phyloP scores from a whole-genome alignment of 1,140 invertebrate species.

The Ips nitidus region DNA sequence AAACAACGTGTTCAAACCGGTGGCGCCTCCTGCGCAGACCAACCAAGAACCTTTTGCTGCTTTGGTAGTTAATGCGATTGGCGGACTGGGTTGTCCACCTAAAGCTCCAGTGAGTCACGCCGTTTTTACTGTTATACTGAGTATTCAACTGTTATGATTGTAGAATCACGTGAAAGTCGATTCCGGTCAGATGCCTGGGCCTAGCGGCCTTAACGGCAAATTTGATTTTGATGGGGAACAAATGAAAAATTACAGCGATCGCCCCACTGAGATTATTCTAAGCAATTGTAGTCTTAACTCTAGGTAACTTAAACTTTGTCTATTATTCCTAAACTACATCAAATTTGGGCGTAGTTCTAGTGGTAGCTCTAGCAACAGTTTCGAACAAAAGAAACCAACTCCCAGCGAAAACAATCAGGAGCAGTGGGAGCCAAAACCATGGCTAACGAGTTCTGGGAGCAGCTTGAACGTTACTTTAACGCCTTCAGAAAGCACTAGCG shows the following conservation, averaged over 20 bases:
- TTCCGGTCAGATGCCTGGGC: slow-evolving; percentile 32
- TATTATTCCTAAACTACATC: neutral
- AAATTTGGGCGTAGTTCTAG: slow-evolving; percentile 25
- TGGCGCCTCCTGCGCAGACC: slow-evolving; percentile 16
- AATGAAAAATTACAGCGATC: slow-evolving; percentile 41
- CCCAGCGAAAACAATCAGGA: slow-evolving; percentile 37
- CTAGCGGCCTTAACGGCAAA: slow-evolving; percentile 41
- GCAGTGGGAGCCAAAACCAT: slow-evolving; percentile 49
- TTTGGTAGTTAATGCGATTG: no score
- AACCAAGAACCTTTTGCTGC: neutral
- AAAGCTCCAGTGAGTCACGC: no score
- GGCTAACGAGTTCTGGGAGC: slow-evolving; percentile 48
- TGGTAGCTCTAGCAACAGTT: slow-evolving; percentile 50
- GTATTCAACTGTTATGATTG: no score
- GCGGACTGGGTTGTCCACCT: no score
- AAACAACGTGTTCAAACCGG: slow-evolving; percentile 47
- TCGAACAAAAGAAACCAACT: slow-evolving; percentile 47
- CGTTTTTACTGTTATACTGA: no score
- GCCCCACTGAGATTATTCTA: slow-evolving; percentile 46
- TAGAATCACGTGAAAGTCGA: no score
- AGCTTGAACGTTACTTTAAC: slow-evolving; percentile 47
- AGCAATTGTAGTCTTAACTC: slow-evolving; percentile 52
- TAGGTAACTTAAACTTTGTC: slow-evolving; percentile 7
- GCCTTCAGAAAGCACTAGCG: slow-evolving; percentile 47
- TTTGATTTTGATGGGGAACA: slow-evolving; percentile 12